Evolutionary conservation across 2,797 vertebrate genomes (phyloP).

Genomic region (Fistularia commersonii): DNA sequence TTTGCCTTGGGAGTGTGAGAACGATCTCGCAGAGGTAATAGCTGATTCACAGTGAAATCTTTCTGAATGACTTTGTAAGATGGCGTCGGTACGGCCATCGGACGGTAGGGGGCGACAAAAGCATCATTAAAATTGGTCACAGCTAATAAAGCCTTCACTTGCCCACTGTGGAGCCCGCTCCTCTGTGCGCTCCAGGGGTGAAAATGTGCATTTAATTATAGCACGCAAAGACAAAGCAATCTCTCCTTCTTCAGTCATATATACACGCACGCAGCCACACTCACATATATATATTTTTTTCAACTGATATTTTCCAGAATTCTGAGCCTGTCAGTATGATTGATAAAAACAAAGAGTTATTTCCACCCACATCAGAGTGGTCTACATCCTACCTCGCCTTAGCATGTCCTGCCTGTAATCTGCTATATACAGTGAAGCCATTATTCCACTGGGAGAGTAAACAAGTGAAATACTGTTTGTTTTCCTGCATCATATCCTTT

Average conservation of each 20-base stretch:
- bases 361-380: too few species aligned
- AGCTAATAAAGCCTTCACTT: conserved; percentile 23
- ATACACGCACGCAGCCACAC: too few species aligned
- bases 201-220: conserved; percentile 8
- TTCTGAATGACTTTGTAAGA: conserved; percentile 45
- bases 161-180: conserved; percentile 2
- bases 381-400: too few species aligned
- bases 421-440: conserved; percentile 6
- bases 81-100: conserved; percentile 24
- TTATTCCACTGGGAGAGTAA: conserved; percentile 31
- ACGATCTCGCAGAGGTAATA: background rate
- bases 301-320: background rate
- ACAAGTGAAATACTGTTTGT: conserved; percentile 56
- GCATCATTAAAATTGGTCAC: conserved; percentile 28
- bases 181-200: conserved; percentile 3
- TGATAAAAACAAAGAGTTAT: conserved; percentile 30
- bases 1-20: background rate
- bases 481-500: conserved; percentile 44
- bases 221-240: background rate
- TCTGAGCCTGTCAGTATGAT: conserved; percentile 18
- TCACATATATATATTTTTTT: too few species aligned
- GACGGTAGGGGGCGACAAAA: conserved; percentile 58
- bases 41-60: conserved; percentile 24
- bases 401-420: conserved; percentile 22
- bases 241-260: too few species aligned